Percentiles rank a stretch among this genome's conserved stretches.
Evolutionary conservation across 1,140 invertebrate species (phyloP).

Genomic region (Drosophila hydei): DNA sequence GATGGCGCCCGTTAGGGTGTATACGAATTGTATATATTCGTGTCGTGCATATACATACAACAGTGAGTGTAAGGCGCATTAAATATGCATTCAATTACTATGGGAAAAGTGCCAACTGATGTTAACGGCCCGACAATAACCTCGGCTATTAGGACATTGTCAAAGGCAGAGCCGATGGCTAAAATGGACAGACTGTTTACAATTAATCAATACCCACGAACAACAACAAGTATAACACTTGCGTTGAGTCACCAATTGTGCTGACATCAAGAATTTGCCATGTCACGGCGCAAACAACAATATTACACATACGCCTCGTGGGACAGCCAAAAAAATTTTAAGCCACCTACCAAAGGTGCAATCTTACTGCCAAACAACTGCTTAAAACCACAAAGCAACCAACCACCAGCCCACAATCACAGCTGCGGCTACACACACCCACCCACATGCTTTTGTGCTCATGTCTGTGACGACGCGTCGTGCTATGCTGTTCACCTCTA

Average conservation of each 20-base stretch:
- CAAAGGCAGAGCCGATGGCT: slow-evolving; percentile 19
- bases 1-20: no score
- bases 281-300: slow-evolving; percentile 25
- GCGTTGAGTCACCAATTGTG: slow-evolving; percentile 36
- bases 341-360: slow-evolving; percentile 10
- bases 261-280: slow-evolving; percentile 30
- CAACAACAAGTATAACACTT: background rate
- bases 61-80: slow-evolving; percentile 57
- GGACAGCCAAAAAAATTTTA: slow-evolving; percentile 33
- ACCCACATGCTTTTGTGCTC: slow-evolving; percentile 11
- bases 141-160: slow-evolving; percentile 16
- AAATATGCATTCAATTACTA: slow-evolving; percentile 67
- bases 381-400: slow-evolving; percentile 40
- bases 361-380: slow-evolving; percentile 21
- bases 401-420: slow-evolving; percentile 16
- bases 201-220: slow-evolving; percentile 58
- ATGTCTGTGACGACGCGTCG: slow-evolving; percentile 18
- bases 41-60: slow-evolving; percentile 22
- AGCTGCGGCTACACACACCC: slow-evolving; percentile 18
- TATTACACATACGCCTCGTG: slow-evolving; percentile 43
- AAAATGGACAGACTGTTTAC: slow-evolving; percentile 29
- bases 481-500: slow-evolving; percentile 10
- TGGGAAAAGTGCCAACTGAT: slow-evolving; percentile 55
- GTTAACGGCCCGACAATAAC: slow-evolving; percentile 46
- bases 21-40: background rate